phyloP scores from a whole-genome alignment of 2,888 invertebrate species.

The Drosophila anomalata region DNA sequence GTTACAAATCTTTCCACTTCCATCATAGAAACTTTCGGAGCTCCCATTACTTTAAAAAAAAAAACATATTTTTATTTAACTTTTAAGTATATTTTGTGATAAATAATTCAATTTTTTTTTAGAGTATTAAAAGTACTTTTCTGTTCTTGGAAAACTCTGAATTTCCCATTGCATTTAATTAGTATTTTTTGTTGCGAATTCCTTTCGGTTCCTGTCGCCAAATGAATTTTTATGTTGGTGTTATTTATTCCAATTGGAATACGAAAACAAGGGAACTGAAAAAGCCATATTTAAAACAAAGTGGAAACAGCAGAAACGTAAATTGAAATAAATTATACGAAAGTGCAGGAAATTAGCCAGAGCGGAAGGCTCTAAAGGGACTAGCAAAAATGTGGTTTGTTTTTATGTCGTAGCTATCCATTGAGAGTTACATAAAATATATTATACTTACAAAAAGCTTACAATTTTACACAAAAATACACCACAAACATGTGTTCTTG shows the following conservation, averaged over 20 bases:
- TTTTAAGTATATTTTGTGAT: too few species aligned
- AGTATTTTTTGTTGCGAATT: constrained; percentile 3
- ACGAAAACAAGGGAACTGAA: neutral
- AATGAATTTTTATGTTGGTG: constrained; percentile 45
- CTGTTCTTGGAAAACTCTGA: neutral
- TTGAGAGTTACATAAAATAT: constrained; percentile 1
- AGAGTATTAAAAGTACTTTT: neutral
- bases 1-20: constrained; percentile 10
- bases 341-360: constrained; percentile 15
- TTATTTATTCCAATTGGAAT: constrained; percentile 35
- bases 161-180: neutral
- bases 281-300: neutral
- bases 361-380: too few species aligned
- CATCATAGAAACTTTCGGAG: neutral
- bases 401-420: neutral
- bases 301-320: constrained; percentile 9
- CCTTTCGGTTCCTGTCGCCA: neutral
- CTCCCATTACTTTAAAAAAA: too few species aligned
- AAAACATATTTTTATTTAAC: too few species aligned
- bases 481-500: constrained; percentile 5
- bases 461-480: neutral
- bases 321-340: constrained; percentile 26
- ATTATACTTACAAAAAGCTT: constrained; percentile 4
- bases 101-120: too few species aligned
- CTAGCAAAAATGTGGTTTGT: neutral